Base-by-base conservation (phyloP, 2,797 vertebrate genomes). In the Threskiornis aethiopicus region DNA sequence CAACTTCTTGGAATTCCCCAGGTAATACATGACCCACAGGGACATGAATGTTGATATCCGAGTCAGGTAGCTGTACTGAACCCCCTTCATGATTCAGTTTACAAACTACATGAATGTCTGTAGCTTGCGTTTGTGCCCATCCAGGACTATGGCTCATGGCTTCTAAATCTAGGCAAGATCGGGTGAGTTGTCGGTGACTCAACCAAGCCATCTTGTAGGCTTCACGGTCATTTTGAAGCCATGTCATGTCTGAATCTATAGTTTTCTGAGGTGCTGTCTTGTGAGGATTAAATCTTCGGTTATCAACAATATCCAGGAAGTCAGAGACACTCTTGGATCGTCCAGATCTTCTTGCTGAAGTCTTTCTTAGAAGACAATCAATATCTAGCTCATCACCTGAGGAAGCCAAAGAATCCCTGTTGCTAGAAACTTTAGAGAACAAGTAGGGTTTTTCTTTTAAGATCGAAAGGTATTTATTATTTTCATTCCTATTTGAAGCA, bases 201-300 rank as follows among this genome's bases (percentile, higher is more conserved):
- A 99, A 91, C 99, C 99, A 99, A 88, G 99, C 99, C 98, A 99
- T 99, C 97, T 98, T 99, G 95, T 99, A 99, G 83, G 99, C 99
- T 89, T 99, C 99, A 18, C 99, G 98, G 86, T 99, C 99, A 82
- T 99, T 98, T 73, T 99, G 99, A 75, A 99, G 97, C 98, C 99
- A 99, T 61, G 99, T 98, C 93, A 98, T 97, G 83, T 99, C 98
- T 41, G 98, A 98, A 86, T 97, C 97, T 82, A 98, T 69, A 86
- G 98, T 97, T 20, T 98, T 97, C 47, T 96, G 98, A 93, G 87
- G 61, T 7, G 14, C 89, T 47, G 92, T 94, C 86, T 92, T 97
- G n/a, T 82, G 96, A 67, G 39, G 93, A 91, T 97, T 97, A 26
- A 93, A 93, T 77, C 85, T 97, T 84, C 52, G 98, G 89, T 97